phyloP scores from a whole-genome alignment of 2,113 vertebrate genomes.

The Rhea pennata region DNA sequence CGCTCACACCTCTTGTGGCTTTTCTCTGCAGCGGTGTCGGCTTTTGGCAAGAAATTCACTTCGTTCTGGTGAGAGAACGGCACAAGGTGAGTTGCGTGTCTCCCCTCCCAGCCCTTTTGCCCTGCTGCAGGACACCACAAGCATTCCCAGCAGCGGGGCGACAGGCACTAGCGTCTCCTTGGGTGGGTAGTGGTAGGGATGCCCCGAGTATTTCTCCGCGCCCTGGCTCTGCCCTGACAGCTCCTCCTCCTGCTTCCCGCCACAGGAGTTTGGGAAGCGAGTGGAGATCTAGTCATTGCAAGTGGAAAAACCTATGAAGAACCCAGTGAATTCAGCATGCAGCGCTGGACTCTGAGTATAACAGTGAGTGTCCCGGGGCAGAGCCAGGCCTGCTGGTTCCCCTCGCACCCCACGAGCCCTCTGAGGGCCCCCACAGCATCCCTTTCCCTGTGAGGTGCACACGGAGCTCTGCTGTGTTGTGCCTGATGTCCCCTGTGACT shows the following conservation, averaged over 20 bases:
- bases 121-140: neutral
- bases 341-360: conserved; percentile 83
- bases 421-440: rapidly evolving
- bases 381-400: neutral
- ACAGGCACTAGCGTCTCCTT: too few relatives aligned
- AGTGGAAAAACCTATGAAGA: conserved; percentile 93
- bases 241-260: neutral
- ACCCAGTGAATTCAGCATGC: conserved; percentile 78
- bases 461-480: neutral
- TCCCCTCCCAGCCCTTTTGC: neutral
- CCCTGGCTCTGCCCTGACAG: neutral
- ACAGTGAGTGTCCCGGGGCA: conserved; percentile 78
- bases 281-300: conserved; percentile 77
- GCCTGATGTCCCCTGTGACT: too few relatives aligned
- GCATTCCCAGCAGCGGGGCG: neutral
- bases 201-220: neutral
- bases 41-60: conserved; percentile 98
- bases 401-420: too few relatives aligned
- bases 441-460: rapidly evolving
- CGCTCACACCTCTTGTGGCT: neutral
- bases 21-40: conserved; percentile 83
- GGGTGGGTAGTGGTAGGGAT: neutral
- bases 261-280: conserved; percentile 74
- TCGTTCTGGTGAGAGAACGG: conserved; percentile 93
- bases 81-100: conserved; percentile 80